Conservation (phyloP, 2,113 vertebrate species). For the Gracilinanus agilis region DNA sequence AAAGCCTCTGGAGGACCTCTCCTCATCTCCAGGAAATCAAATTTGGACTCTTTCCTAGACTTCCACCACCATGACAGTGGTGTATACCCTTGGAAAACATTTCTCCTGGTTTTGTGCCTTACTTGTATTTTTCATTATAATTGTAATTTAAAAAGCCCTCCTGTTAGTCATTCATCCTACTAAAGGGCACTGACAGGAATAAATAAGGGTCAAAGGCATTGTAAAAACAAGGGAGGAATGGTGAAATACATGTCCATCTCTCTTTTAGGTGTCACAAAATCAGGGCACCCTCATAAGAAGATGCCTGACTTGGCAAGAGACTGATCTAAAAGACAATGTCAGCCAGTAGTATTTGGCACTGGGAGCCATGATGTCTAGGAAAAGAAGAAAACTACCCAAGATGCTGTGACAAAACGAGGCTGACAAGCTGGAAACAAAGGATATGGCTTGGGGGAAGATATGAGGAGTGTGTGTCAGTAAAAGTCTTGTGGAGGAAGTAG, state of each 20-base stretch:
- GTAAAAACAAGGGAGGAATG: not conserved
- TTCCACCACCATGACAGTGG: not conserved
- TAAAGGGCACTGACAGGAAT: conserved; percentile 11
- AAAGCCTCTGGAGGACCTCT: not conserved
- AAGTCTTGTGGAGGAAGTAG: not conserved
- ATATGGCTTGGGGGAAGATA: not conserved
- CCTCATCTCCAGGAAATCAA: not conserved
- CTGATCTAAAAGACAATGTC: not conserved
- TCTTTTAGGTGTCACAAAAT: not conserved
- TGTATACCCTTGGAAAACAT: not conserved
- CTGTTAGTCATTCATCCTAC: conserved; percentile 1
- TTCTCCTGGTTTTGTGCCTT: not conserved
- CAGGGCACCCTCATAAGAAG: not conserved
- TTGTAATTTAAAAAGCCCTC: not conserved
- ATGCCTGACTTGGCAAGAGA: not conserved
- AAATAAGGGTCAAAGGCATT: not conserved
- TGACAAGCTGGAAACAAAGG: not conserved
- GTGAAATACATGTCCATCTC: conserved; percentile 1
- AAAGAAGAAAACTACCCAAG: not conserved
- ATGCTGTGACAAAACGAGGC: not conserved
- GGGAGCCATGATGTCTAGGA: not conserved
- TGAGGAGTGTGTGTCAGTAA: not conserved
- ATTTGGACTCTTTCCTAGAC: not conserved
- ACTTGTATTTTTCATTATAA: not conserved
- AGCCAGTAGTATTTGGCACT: not conserved